Evolutionary conservation across 2,113 vertebrate species (phyloP).

Genomic region (Rhadina sibilatrix): DNA sequence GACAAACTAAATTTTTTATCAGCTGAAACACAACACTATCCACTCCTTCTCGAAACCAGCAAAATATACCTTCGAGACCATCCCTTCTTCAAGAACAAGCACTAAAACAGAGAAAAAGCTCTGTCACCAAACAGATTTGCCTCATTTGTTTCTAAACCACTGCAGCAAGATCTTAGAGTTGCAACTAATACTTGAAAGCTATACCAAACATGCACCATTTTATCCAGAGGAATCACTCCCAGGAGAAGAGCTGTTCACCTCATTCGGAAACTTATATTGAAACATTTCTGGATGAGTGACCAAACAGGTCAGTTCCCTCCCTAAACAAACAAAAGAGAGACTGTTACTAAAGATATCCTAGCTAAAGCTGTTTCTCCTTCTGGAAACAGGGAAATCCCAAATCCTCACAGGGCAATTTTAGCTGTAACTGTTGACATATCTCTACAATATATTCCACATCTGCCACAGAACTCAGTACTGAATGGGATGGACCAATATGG

Average conservation of each 20-base stretch:
- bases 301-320: not conserved
- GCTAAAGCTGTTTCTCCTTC: not conserved
- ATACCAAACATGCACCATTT: accelerated
- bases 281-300: not conserved
- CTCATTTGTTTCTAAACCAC: not conserved
- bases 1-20: not conserved
- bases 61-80: not conserved
- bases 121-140: not conserved
- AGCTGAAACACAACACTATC: not conserved
- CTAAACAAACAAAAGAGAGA: not conserved
- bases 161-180: not conserved
- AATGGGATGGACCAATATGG: not conserved
- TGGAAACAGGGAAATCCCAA: not conserved
- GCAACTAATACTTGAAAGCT: not conserved
- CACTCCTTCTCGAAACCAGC: not conserved
- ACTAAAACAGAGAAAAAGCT: not conserved
- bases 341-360: not conserved
- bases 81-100: not conserved
- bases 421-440: not conserved
- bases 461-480: not conserved
- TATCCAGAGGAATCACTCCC: not conserved
- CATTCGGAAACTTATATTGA: not conserved
- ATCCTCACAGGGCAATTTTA: not conserved
- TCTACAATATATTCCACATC: not conserved
- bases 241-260: not conserved